Evolutionary conservation across 2,113 vertebrate species (phyloP), one percentile per base, ranked within the genome.

Genomic region (Ploceus nigricollis): DNA sequence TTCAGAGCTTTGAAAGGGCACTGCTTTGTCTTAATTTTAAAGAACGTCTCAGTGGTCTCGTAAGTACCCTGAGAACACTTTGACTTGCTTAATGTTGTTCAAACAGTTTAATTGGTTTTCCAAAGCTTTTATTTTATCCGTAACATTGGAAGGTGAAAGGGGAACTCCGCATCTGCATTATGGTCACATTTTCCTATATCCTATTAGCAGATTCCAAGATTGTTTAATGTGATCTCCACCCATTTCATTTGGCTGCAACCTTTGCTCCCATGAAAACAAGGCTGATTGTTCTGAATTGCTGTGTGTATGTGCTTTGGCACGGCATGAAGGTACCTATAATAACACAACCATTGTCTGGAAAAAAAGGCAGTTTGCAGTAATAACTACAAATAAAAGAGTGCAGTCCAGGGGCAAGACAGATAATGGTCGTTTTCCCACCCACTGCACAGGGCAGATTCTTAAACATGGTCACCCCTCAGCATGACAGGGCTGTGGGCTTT

Each of bases 141-240:
- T 93, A 89, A 87, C 90, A 93, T 93, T 97, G 82, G 91, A 89
- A 97, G 94, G 97, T 90, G 95, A 96, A 97, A 97, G 97, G 96
- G 85, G 94, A 97, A 70, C 72, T 97, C 96, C 91, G 87, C 96
- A 97, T 97, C 80, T 93, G 93, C 96, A 86, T 97, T 94, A 94
- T 94, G 83, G 88, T 98, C 96, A 98, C 95, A 97, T 98, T 98
- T 98, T 98, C 98, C 98, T 97, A 97, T 97, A 97, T 98, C 97
- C 98, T 96, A 96, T 98, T 98, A 97, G 96, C 94, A 98, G 97
- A 98, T 98, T 98, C 97, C 97, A 98, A 97, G 98, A 97, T 98
- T 97, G 97, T 98, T 97, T 97, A 95, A 97, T 96, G 85, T 94
- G 94, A 96, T 98, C 96, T 96, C 97, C 98, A 98, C 98, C 98